Evolutionary conservation across 1,140 invertebrate species (phyloP), one percentile per base, ranked within the genome.

Genomic region (Notospermus geniculatus): DNA sequence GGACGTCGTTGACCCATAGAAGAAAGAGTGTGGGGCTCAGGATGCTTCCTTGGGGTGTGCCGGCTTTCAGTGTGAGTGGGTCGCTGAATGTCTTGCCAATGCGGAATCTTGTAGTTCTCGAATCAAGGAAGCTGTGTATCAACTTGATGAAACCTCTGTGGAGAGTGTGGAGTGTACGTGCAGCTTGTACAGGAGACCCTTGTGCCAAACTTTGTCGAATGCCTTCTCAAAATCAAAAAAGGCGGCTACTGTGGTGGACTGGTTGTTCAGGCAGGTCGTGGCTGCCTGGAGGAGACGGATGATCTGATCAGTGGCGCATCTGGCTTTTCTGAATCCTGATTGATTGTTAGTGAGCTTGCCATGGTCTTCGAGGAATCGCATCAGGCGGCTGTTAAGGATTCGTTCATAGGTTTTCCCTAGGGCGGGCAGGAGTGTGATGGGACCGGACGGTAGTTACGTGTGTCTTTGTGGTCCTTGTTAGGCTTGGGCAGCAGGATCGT

Each of bases 191-290:
- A 9, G 25, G n/a, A 7, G 46, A 7, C 46, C 46, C 9, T 19
- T 27, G n/a, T 27, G n/a, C 46, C 46, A 50, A 5, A 50, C 46
- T 50, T 19, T 50, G n/a, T 50, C 46, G 4, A 50, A 50, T 9
- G 46, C n/a, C 4, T 50, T 50, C 9, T 19, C n/a, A 7, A 50
- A 50, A 43, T 43, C 39, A 13, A 43, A 11, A 19, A 43, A 43
- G 19, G 39, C 39, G 19, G 11, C 11, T 13, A 13, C n/a, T n/a
- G n/a, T n/a, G 15, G 32, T 36, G 5, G 15, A 7, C 4, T 7
- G 32, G 15, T 7, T 4, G 4, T 7, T 4, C 19, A 23, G 9
- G 9, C 5, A 9, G 4, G 19, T n/a, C 4, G 19, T 50, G 46
- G 4, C 19, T 50, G n/a, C 4, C n/a, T 9, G 4, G 9, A n/a